Percentiles rank a stretch among this genome's conserved stretches.
phyloP scores from a whole-genome alignment of 2,797 vertebrate genomes.

The Semotilus atromaculatus region DNA sequence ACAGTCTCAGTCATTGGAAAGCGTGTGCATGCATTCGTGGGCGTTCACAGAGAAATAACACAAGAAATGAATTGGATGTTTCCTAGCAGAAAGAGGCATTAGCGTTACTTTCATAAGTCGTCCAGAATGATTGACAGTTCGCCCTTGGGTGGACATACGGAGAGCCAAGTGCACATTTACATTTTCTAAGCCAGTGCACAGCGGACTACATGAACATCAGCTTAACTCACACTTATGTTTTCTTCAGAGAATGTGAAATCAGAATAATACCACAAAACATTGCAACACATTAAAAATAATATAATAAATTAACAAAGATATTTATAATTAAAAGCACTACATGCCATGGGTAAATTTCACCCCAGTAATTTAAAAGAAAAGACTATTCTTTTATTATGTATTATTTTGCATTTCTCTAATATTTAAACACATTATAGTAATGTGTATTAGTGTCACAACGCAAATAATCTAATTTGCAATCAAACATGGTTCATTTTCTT shows the following conservation, averaged over 20 bases:
- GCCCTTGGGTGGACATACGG: background rate
- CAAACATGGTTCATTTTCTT: background rate
- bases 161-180: background rate
- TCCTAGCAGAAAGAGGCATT: background rate
- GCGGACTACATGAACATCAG: background rate
- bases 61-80: background rate
- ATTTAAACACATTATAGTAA: background rate
- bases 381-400: too few relatives aligned
- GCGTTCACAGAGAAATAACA: slow-evolving; percentile 3
- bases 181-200: slow-evolving; percentile 4
- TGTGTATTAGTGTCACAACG: background rate
- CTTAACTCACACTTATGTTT: background rate
- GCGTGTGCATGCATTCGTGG: background rate
- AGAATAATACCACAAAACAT: background rate
- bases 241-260: slow-evolving; percentile 5
- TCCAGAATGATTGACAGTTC: background rate
- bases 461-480: background rate
- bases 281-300: background rate
- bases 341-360: background rate
- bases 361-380: too few relatives aligned
- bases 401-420: background rate
- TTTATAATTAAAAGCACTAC: background rate
- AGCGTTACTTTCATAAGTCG: background rate
- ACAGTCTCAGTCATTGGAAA: slow-evolving; percentile 5
- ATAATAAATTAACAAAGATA: background rate